phyloP scores from a whole-genome alignment of 2,113 vertebrate species.

The Grammomys surdaster region DNA sequence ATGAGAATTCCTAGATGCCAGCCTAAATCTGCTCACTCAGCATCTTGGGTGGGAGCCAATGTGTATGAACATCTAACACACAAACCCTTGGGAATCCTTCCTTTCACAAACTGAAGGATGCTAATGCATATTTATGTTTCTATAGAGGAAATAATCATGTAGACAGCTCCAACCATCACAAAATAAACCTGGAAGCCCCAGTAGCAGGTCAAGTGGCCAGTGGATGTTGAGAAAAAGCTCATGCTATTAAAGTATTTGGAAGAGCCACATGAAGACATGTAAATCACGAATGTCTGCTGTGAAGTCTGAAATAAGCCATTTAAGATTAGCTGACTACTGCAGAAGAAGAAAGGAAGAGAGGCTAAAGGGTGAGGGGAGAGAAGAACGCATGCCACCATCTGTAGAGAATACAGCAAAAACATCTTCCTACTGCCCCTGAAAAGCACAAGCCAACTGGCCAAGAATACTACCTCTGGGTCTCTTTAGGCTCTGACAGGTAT shows the following conservation, averaged over 20 bases:
- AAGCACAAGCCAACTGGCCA: neutral
- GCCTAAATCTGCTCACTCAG: neutral
- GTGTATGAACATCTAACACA: neutral
- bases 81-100: neutral
- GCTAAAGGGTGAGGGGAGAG: neutral
- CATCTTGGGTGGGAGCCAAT: neutral
- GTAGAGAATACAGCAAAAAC: neutral
- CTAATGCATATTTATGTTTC: neutral
- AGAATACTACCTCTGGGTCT: neutral
- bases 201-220: neutral
- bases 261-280: accelerated
- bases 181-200: neutral
- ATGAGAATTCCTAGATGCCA: neutral
- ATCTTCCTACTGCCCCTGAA: neutral
- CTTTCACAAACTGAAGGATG: accelerated
- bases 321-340: neutral
- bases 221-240: neutral
- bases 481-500: neutral
- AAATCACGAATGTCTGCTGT: neutral
- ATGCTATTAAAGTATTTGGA: neutral
- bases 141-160: neutral
- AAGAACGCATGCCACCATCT: neutral
- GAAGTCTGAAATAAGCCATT: neutral
- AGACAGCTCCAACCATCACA: neutral
- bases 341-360: neutral